phyloP scores from a whole-genome alignment of 2,113 vertebrate genomes.

The Alosa alosa region DNA sequence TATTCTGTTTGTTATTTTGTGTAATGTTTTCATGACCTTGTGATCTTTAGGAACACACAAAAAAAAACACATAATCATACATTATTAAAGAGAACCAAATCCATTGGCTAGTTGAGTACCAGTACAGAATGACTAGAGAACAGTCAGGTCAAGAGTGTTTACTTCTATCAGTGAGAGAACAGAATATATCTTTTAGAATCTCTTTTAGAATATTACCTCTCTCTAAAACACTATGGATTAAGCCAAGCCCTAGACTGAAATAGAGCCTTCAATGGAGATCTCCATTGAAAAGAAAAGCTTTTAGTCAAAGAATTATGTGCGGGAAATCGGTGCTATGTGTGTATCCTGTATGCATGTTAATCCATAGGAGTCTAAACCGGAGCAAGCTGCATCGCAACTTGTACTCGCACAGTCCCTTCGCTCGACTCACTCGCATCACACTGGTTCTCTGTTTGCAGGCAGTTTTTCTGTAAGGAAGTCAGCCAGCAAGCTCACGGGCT shows the following conservation, averaged over 20 bases:
- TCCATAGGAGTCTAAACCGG: not conserved
- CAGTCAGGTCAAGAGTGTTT: not conserved
- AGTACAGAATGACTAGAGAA: not conserved
- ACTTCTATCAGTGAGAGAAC: not conserved
- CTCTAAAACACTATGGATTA: not conserved
- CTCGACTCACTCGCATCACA: not conserved
- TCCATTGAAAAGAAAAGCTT: too few relatives aligned
- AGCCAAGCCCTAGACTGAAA: too few relatives aligned
- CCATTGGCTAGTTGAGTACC: not conserved
- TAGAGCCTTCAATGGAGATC: too few relatives aligned
- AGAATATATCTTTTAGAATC: not conserved
- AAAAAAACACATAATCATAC: not conserved
- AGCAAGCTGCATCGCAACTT: not conserved
- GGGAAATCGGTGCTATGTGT: not conserved
- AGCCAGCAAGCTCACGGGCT: constrained; percentile 18
- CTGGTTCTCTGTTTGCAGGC: constrained; percentile 14
- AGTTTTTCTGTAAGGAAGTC: constrained; percentile 17
- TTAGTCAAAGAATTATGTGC: too few relatives aligned
- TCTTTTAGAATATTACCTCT: not conserved
- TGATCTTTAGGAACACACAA: not conserved
- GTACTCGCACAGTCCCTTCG: not conserved
- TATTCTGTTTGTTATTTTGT: too few relatives aligned
- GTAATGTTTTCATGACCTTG: not conserved
- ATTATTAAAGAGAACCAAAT: not conserved
- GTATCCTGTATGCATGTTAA: not conserved